Conservation (phyloP, 2,888 invertebrate species). For the Pardosa pseudoannulata region DNA sequence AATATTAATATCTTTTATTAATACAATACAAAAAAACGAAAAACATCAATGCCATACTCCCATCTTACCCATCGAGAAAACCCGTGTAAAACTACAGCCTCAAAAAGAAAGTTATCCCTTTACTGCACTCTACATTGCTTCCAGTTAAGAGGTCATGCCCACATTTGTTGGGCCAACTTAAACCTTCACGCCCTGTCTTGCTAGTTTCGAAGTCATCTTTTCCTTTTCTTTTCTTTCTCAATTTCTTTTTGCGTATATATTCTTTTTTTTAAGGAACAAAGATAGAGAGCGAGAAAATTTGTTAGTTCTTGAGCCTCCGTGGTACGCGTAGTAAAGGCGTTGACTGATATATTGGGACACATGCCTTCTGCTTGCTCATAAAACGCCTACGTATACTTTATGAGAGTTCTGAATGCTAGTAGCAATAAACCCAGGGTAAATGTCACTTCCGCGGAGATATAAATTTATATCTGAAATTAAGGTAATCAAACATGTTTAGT, state of each 20-base stretch:
- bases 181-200: constrained; percentile 13
- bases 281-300: neutral
- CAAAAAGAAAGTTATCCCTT: no score
- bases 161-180: constrained; percentile 28
- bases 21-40: no score
- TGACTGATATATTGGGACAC: constrained; percentile 13
- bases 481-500: no score
- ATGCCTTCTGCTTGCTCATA: neutral
- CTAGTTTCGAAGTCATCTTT: constrained; percentile 15
- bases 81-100: no score
- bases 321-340: constrained; percentile 44
- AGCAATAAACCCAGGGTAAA: neutral
- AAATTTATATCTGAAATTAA: no score
- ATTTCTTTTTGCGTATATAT: neutral
- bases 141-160: constrained; percentile 41
- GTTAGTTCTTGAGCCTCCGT: constrained; percentile 19
- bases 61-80: no score
- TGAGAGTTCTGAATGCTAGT: no score
- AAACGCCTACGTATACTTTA: neutral
- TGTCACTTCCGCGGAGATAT: no score
- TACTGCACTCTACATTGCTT: no score
- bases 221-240: neutral
- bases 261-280: neutral
- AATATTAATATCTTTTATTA: no score
- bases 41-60: no score